Evolutionary conservation across 1,140 invertebrate species (phyloP).

Genomic region (Aphis gossypii): DNA sequence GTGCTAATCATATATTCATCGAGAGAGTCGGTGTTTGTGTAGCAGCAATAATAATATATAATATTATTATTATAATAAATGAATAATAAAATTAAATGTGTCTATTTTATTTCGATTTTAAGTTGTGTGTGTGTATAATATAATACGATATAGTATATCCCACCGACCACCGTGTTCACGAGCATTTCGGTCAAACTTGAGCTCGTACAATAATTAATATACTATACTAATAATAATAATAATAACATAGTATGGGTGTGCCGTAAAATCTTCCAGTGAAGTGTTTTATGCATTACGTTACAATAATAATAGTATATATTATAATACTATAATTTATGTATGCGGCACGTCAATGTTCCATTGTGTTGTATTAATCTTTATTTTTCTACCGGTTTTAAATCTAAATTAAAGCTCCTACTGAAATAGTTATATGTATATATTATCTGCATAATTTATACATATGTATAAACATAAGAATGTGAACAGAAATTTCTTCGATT

Average conservation of each 20-base stretch:
- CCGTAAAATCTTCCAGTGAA: neutral
- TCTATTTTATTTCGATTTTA: constrained; percentile 19
- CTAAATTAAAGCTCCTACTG: neutral
- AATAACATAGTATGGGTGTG: neutral
- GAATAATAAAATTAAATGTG: neutral
- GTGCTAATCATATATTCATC: neutral
- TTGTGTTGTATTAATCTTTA: neutral
- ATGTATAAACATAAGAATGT: neutral
- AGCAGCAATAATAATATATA: neutral
- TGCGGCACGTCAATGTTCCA: neutral
- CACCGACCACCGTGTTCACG: neutral
- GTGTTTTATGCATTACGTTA: neutral
- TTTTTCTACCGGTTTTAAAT: neutral
- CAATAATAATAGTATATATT: neutral
- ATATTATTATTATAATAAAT: neutral
- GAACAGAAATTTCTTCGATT: neutral
- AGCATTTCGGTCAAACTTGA: neutral
- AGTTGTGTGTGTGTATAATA: neutral
- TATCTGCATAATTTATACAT: neutral
- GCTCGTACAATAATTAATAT: neutral
- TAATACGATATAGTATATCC: neutral
- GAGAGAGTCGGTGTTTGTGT: neutral
- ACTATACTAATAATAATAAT: neutral
- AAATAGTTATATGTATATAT: neutral
- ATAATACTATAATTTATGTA: constrained; percentile 10